Conservation (phyloP, 2,797 vertebrate genomes). For the Macrochelys suwanniensis region DNA sequence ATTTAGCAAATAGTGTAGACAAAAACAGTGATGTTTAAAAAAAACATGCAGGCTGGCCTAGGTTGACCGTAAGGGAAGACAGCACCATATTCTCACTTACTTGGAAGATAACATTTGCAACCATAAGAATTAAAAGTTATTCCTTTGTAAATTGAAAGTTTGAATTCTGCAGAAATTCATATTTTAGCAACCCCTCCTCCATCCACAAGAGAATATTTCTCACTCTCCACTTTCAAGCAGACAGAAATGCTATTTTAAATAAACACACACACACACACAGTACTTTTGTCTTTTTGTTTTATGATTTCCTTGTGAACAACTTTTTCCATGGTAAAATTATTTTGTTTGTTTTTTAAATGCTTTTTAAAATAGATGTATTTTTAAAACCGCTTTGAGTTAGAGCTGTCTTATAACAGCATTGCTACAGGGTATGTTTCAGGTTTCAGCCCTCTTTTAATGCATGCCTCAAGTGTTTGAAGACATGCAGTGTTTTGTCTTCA, state of each 20-base stretch:
- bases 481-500: neutral
- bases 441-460: neutral
- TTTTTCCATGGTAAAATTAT: neutral
- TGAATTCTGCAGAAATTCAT: neutral
- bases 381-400: neutral
- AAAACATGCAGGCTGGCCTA: neutral
- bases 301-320: fast-evolving
- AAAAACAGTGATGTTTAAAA: neutral
- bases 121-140: constrained; percentile 7
- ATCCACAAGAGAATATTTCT: neutral
- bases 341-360: neutral
- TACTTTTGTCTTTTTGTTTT: neutral
- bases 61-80: neutral
- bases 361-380: neutral
- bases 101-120: neutral
- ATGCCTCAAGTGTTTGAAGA: neutral
- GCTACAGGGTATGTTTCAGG: neutral
- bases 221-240: neutral
- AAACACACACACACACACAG: neutral
- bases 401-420: neutral
- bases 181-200: neutral
- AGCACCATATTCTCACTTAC: neutral
- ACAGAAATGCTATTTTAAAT: neutral
- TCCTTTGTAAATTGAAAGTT: neutral
- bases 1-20: neutral